Evolutionary conservation across 2,113 vertebrate species (phyloP).

Genomic region (Scomber scombrus): DNA sequence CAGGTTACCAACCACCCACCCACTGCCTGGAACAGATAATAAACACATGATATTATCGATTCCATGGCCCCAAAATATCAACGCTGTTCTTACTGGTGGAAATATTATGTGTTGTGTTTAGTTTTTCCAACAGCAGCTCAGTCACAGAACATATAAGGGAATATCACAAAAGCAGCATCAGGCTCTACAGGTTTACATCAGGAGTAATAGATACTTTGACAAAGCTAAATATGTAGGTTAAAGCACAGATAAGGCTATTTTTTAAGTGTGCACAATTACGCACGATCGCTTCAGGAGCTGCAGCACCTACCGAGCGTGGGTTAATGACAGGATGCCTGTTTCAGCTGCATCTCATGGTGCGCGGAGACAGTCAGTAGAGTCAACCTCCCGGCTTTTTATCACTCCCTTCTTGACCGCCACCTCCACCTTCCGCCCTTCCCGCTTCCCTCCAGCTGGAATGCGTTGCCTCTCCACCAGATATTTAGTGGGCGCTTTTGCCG

Average conservation of each 20-base stretch:
- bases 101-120: conserved; percentile 20
- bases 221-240: background rate
- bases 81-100: conserved; percentile 37
- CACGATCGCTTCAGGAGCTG: background rate
- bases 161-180: conserved; percentile 1
- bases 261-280: background rate
- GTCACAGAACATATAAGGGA: background rate
- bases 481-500: conserved; percentile 46
- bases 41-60: conserved; percentile 54
- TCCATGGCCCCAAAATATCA: conserved; percentile 27
- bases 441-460: conserved; percentile 46
- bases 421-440: conserved; percentile 30
- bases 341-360: conserved; percentile 1
- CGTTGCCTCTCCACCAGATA: conserved; percentile 50
- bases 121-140: conserved; percentile 30
- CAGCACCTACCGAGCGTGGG: conserved; percentile 13
- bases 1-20: conserved; percentile 30
- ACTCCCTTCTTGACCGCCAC: conserved; percentile 36
- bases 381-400: conserved; percentile 41
- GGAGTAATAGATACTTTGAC: too few species aligned
- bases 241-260: background rate
- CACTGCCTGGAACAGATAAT: conserved; percentile 64
- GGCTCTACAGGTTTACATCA: background rate
- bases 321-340: conserved; percentile 20
- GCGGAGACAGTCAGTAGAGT: conserved; percentile 13